Evolutionary conservation across 2,888 invertebrate genomes (phyloP).

Genomic region (Cosmia trapezina): DNA sequence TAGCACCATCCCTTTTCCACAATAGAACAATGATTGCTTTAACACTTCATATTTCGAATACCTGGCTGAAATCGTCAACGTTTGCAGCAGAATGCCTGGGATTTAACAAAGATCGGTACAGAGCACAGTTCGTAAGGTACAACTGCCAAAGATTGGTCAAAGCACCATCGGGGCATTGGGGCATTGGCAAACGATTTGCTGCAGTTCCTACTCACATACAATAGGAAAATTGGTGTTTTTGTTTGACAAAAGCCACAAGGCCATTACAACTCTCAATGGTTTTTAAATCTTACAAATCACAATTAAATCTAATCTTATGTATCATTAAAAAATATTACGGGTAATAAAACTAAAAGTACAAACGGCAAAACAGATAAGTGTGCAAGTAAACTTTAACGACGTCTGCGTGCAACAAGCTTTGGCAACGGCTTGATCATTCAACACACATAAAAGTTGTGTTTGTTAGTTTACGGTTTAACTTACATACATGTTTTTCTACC

Average conservation of each 20-base stretch:
- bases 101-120: neutral
- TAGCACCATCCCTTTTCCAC: no score
- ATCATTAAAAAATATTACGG: conserved; percentile 16
- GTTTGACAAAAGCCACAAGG: neutral
- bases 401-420: conserved; percentile 14
- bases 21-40: no score
- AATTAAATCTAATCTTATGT: conserved; percentile 15
- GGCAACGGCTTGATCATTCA: conserved; percentile 7
- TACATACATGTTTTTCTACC: neutral
- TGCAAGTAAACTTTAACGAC: neutral
- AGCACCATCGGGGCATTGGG: neutral
- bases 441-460: neutral
- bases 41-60: neutral
- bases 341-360: conserved; percentile 28
- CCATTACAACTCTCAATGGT: neutral
- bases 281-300: conserved; percentile 1
- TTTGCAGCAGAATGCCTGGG: neutral
- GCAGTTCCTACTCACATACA: neutral
- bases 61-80: neutral
- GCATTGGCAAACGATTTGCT: neutral
- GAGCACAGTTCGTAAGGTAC: neutral
- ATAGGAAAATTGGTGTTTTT: neutral
- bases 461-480: neutral
- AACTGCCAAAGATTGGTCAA: neutral
- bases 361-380: conserved; percentile 14